Evolutionary conservation across 2,888 invertebrate genomes (phyloP).

Genomic region (Machimus atricapillus): DNA sequence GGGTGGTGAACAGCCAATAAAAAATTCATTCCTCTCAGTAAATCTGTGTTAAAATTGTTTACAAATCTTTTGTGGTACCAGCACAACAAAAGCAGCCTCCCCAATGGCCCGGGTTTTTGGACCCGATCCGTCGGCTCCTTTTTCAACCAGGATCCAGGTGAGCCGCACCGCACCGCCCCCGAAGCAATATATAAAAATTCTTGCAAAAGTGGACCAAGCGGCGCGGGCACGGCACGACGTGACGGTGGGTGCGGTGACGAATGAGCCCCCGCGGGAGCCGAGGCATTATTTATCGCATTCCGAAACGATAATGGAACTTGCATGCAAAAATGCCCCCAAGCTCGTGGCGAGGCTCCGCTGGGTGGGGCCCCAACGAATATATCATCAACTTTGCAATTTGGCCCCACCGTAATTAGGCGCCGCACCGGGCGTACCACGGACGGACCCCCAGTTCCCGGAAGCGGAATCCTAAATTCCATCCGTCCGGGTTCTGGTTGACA

Average conservation of each 20-base stretch:
- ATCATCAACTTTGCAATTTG: not conserved
- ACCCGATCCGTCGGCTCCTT: not conserved
- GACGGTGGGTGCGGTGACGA: not conserved
- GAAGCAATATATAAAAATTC: not conserved
- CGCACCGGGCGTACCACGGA: not conserved
- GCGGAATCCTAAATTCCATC: not conserved
- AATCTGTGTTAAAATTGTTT: slow-evolving; percentile 20
- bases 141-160: not conserved
- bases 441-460: not conserved
- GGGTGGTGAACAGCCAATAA: not conserved
- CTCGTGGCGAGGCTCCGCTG: not conserved
- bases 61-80: not conserved
- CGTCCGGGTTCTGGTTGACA: not conserved
- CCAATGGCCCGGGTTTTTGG: not conserved
- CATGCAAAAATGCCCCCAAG: not conserved
- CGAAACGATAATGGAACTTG: not conserved
- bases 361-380: not conserved
- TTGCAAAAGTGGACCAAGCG: not conserved
- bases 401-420: not conserved
- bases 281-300: not conserved
- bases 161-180: not conserved
- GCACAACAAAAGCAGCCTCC: not conserved
- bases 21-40: not conserved
- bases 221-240: not conserved
- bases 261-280: not conserved